Conservation (phyloP, 2,888 invertebrate species). For the Andrena flavipes region DNA sequence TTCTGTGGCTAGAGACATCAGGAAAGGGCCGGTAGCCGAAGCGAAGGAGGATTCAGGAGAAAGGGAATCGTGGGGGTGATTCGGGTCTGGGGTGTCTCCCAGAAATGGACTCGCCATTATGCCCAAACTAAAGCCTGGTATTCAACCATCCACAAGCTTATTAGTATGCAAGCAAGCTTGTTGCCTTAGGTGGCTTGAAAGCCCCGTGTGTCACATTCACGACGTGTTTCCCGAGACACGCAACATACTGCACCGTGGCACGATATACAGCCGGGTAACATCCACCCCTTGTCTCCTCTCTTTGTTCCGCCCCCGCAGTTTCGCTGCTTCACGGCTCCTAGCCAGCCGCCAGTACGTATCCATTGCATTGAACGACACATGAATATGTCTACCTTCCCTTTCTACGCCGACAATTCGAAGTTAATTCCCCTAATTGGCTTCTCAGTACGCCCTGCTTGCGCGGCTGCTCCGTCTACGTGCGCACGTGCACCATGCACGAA, state of each 20-base stretch:
- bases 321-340: conserved; percentile 22
- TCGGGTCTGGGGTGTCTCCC: conserved; percentile 42
- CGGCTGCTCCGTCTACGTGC: conserved; percentile 10
- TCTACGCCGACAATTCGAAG: conserved; percentile 68
- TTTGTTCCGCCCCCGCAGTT: conserved; percentile 36
- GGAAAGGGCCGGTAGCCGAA: conserved; percentile 27
- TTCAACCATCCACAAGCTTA: conserved; percentile 81
- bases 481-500: not conserved
- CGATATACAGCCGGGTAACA: conserved; percentile 67
- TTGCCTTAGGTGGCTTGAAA: conserved; percentile 82
- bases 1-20: conserved; percentile 67
- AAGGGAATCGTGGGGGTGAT: conserved; percentile 50
- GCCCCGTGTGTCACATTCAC: conserved; percentile 82
- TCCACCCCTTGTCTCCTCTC: conserved; percentile 48
- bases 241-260: conserved; percentile 72
- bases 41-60: conserved; percentile 53
- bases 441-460: conserved; percentile 52
- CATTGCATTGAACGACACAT: conserved; percentile 60
- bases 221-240: conserved; percentile 78
- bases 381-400: conserved; percentile 60
- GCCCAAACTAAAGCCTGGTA: conserved; percentile 81
- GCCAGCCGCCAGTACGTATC: conserved; percentile 49
- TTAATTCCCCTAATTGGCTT: conserved; percentile 73
- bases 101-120: conserved; percentile 83
- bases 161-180: conserved; percentile 83